Evolutionary conservation across 2,888 invertebrate genomes (phyloP), one percentile per base, ranked within the genome.

Genomic region (Bedellia somnulentella): DNA sequence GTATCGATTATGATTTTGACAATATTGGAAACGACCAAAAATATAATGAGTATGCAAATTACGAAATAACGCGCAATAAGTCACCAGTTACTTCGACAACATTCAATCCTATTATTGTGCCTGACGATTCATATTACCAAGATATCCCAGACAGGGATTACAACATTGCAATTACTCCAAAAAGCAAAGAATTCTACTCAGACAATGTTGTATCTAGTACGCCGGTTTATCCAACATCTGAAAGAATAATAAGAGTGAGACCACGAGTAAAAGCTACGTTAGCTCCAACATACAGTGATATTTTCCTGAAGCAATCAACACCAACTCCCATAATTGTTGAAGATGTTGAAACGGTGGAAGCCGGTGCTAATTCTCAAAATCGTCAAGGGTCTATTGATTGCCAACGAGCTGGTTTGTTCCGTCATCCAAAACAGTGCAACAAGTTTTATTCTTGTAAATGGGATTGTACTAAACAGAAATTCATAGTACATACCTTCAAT

Each of bases 361-460:
- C 63, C 11, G 43, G 42, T 5, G 38, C 68, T 12, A 58, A 71
- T 5, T 59, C 73, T n/a, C 73, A 73, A 39, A 52, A 75, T 1
- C 79, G 80, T 38, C 80, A 83, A 43, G 67, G 81, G 8, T 80
- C 78, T 2, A 67, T 80, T 5, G 81, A 81, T 41, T 82, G 82
- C 44, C 70, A 82, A 51, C 61, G 82, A 49, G 80, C 80, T 18
- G 82, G 82, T 41, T 58, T 76, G 37, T 83, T 75, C 76, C 79
- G 77, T 71, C 89, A 89, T 52, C 89, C 89, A 0, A 83, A 82
- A 39, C 82, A 85, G 45, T 89, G 89, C 49, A 87, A 88, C 53
- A 88, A 89, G 51, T 89, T 89, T 75, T 89, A 89, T 50, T 82
- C 87, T 17, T 89, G 89, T 52, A 80, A 86, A 56, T 89, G 87